Percentiles rank a stretch among this genome's conserved stretches.
Conservation (phyloP, 1,140 invertebrate species). For the Manduca sexta region DNA sequence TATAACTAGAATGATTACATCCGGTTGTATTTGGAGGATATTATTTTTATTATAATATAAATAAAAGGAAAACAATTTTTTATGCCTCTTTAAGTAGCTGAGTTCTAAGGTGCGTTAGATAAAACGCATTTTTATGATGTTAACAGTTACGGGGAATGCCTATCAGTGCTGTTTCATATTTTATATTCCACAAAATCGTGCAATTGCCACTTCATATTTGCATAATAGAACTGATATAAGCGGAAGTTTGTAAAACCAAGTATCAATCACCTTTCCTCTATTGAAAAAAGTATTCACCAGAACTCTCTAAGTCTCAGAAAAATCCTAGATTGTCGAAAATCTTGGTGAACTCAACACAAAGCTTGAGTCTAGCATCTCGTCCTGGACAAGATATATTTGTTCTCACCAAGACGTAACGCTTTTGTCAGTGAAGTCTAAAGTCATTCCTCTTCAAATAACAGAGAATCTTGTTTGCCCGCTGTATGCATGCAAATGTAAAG, state of each 20-base stretch:
- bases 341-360: constrained; percentile 1
- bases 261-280: not conserved
- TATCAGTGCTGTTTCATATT: no score
- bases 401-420: constrained; percentile 15
- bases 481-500: no score
- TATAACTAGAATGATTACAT: constrained; percentile 5
- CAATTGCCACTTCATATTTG: no score
- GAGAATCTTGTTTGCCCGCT: not conserved
- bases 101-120: no score
- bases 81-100: no score
- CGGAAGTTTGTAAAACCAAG: no score
- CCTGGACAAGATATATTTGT: constrained; percentile 16
- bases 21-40: not conserved
- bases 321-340: not conserved
- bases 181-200: no score
- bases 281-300: not conserved
- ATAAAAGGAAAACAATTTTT: no score
- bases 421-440: constrained; percentile 14
- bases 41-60: no score
- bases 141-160: no score
- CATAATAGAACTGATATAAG: no score
- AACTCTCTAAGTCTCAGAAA: not conserved
- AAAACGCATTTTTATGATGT: no score
- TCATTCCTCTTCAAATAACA: constrained; percentile 10
- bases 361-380: constrained; percentile 10